These are phyloP conservation scores for Saguinus oedipus DNA, from an alignment of 2,797 vertebrate genomes.

Conservation along the genomic window DNA sequence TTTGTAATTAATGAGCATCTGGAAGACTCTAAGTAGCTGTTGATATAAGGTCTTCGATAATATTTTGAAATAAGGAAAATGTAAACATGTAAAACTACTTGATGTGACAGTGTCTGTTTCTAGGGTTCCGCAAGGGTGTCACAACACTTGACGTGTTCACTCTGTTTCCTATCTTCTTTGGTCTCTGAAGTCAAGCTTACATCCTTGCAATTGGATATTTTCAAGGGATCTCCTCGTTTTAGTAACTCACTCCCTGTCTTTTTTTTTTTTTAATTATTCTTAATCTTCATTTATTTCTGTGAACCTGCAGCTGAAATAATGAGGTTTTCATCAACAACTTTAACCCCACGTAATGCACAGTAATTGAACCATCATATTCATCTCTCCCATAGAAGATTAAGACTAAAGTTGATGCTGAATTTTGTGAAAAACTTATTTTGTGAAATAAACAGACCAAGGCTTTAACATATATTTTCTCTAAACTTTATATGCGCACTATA, in stretches of 20 bases:
- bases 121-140: not conserved
- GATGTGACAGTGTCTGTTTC: not conserved
- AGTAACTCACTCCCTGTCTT: not conserved
- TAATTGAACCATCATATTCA: not conserved
- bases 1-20: not conserved
- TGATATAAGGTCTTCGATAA: not conserved
- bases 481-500: not conserved
- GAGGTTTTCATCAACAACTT: not conserved
- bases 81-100: not conserved
- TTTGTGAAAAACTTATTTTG: not conserved
- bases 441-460: not conserved
- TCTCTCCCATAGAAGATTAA: not conserved
- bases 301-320: not conserved
- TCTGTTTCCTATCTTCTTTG: not conserved
- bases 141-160: not conserved
- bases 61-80: not conserved
- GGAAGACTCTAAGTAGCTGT: not conserved
- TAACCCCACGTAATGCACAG: not conserved
- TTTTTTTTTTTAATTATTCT: not conserved
- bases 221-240: not conserved
- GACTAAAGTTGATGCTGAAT: not conserved
- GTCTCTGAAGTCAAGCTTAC: not conserved
- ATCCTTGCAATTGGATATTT: not conserved
- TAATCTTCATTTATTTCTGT: not conserved
- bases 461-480: not conserved